A percentile compares a stretch with the other conserved stretches of the same genome.
Evolutionary conservation across 2,797 vertebrate species (phyloP).

Genomic region (Crypturellus tataupa): DNA sequence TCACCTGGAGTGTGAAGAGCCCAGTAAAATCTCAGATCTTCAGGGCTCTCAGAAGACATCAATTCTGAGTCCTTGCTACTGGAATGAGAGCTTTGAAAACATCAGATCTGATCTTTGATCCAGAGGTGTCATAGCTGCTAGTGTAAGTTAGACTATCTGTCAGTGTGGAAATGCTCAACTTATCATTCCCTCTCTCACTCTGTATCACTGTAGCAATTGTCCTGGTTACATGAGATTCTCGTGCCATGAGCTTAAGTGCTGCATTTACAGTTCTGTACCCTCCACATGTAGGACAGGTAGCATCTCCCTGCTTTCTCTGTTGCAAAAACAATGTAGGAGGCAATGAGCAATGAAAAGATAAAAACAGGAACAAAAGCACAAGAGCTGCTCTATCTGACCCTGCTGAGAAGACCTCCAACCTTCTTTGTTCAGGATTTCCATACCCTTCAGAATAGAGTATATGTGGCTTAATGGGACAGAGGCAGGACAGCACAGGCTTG

Average conservation of each 20-base stretch:
- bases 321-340: background rate
- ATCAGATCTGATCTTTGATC: background rate
- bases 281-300: fast-evolving
- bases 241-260: background rate
- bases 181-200: background rate
- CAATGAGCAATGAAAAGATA: background rate
- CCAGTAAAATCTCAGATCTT: background rate
- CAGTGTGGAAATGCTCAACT: background rate
- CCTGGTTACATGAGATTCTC: background rate
- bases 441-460: background rate
- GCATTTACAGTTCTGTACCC: background rate
- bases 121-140: background rate
- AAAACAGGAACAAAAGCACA: background rate
- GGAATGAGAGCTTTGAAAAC: background rate
- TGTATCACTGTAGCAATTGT: too few relatives aligned
- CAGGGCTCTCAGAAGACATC: background rate
- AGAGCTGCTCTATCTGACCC: too few relatives aligned
- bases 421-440: background rate
- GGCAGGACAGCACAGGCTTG: background rate
- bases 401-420: background rate
- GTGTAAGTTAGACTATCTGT: background rate
- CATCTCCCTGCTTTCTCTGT: background rate
- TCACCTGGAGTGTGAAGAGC: background rate
- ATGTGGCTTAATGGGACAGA: background rate
- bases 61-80: background rate